Evolutionary conservation across 2,113 vertebrate species (phyloP).

Genomic region (Petromus typicus): DNA sequence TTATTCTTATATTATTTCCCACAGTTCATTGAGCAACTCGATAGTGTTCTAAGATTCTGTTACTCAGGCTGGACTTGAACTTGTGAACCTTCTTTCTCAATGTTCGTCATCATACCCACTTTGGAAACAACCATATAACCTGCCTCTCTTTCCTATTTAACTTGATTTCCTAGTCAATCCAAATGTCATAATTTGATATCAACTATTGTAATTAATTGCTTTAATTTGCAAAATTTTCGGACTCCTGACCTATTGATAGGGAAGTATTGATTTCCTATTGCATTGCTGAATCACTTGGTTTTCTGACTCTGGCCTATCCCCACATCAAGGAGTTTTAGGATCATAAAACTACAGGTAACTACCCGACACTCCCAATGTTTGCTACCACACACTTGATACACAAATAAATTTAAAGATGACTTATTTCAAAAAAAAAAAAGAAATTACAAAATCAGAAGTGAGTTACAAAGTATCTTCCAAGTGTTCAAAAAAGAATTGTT

Average conservation of each 20-base stretch:
- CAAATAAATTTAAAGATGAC: background rate
- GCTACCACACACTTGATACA: background rate
- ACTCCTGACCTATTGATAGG: background rate
- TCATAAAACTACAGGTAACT: background rate
- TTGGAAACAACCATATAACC: background rate
- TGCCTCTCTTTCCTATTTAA: background rate
- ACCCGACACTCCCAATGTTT: background rate
- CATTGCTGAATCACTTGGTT: background rate
- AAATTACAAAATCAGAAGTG: background rate
- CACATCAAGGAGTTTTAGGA: background rate
- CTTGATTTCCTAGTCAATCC: background rate
- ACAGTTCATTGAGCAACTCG: too few relatives aligned
- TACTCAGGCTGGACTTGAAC: background rate
- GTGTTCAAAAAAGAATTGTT: background rate
- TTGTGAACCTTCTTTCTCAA: background rate
- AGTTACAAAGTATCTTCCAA: background rate
- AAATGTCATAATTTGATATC: background rate
- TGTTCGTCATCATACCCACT: accelerated
- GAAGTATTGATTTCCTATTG: background rate
- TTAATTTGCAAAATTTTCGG: background rate
- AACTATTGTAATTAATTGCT: background rate
- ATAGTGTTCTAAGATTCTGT: background rate
- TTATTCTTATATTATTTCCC: too few relatives aligned
- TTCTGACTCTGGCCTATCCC: background rate
- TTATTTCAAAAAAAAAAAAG: too few relatives aligned